These are phyloP conservation scores for Phrixothrix hirtus DNA, from an alignment of 2,888 invertebrate species.

Conservation along the genomic window DNA sequence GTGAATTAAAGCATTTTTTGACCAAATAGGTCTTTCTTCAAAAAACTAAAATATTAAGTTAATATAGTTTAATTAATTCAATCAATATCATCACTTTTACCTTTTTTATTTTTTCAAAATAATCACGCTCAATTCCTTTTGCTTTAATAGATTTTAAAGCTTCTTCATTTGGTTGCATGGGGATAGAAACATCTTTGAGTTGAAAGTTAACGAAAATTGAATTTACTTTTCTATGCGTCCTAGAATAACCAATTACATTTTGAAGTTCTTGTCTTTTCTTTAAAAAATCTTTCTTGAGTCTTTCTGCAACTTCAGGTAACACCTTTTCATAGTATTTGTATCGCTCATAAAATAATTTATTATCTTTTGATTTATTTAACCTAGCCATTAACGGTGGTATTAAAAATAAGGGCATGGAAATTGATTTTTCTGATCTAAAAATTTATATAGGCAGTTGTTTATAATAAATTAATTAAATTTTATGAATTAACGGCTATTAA, in stretches of 20 bases:
- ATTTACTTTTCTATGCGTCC: constrained; percentile 16
- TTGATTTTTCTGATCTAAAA: constrained; percentile 32
- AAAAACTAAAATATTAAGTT: constrained; percentile 65
- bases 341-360: constrained; percentile 41
- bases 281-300: constrained; percentile 33
- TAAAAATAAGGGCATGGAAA: constrained; percentile 64
- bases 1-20: constrained; percentile 73
- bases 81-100: constrained; percentile 23
- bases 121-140: constrained; percentile 20
- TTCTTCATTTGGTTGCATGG: constrained; percentile 63
- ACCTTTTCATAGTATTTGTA: constrained; percentile 38
- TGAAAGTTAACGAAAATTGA: constrained; percentile 28
- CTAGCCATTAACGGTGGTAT: constrained; percentile 80
- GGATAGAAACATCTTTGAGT: constrained; percentile 59
- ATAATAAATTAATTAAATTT: no score
- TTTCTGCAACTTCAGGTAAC: constrained; percentile 36
- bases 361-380: constrained; percentile 62
- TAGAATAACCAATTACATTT: constrained; percentile 12
- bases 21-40: constrained; percentile 88
- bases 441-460: no score
- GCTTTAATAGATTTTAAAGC: constrained; percentile 56
- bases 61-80: not conserved
- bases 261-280: constrained; percentile 28
- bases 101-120: constrained; percentile 38
- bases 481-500: no score